Conservation (phyloP, 2,888 invertebrate species). For the Tuberolachnus salignus region DNA sequence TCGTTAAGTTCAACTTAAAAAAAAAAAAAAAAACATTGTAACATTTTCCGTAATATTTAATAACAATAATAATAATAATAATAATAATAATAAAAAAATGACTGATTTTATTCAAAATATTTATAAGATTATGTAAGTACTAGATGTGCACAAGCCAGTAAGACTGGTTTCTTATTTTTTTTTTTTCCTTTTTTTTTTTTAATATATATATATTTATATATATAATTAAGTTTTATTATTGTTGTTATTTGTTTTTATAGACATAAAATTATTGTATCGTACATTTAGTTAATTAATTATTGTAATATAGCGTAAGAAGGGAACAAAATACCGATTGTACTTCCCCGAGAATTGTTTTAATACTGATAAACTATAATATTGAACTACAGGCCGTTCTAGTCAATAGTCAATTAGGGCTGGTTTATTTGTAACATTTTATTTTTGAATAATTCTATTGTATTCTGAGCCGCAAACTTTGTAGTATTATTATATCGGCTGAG, state of each 20-base stretch:
- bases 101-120: slow-evolving; percentile 53
- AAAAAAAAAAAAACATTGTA: neutral
- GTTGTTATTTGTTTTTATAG: slow-evolving; percentile 47
- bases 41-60: slow-evolving; percentile 18
- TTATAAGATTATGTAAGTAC: slow-evolving; percentile 35
- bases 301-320: neutral
- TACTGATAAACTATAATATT: slow-evolving; percentile 9
- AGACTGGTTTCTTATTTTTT: slow-evolving; percentile 45
- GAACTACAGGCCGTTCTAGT: slow-evolving; percentile 48
- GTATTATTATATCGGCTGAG: slow-evolving; percentile 3
- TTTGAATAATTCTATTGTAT: slow-evolving; percentile 31
- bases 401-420: slow-evolving; percentile 51
- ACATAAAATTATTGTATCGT: slow-evolving; percentile 32
- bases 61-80: neutral
- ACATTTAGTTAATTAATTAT: slow-evolving; percentile 36
- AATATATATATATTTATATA: no score
- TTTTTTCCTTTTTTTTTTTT: no score
- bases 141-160: slow-evolving; percentile 6
- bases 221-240: slow-evolving; percentile 52
- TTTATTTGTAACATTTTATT: slow-evolving; percentile 30
- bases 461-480: slow-evolving; percentile 19
- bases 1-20: neutral
- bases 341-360: slow-evolving; percentile 15
- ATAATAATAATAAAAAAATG: slow-evolving; percentile 16
- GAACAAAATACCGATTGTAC: neutral